A percentile compares a stretch with the other conserved stretches of the same genome.
Evolutionary conservation across 2,113 vertebrate genomes (phyloP).

Genomic region (Falco punctatus): DNA sequence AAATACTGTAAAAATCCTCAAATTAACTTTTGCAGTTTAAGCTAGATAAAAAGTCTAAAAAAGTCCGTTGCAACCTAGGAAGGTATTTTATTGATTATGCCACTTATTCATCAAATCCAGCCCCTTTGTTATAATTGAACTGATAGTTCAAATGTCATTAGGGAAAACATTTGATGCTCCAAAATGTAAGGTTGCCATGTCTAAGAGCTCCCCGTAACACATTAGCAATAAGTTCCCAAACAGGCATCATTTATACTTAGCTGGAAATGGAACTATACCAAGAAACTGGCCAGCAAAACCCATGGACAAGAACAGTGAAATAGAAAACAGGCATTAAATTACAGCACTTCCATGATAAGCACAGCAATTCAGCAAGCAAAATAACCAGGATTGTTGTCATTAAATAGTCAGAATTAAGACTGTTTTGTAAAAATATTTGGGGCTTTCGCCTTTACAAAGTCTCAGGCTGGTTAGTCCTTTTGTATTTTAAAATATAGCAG

Average conservation of each 20-base stretch:
- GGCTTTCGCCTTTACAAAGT: background rate
- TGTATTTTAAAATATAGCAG: background rate
- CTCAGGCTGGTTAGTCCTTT: background rate
- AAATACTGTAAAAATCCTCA: conserved; percentile 74
- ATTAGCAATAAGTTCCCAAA: conserved; percentile 42
- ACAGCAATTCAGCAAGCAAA: background rate
- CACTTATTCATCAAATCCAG: conserved; percentile 58
- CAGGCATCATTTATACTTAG: conserved; percentile 20
- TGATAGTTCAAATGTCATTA: conserved; percentile 21
- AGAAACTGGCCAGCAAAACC: conserved; percentile 10
- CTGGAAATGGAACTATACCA: conserved; percentile 24
- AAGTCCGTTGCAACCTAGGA: conserved; percentile 1
- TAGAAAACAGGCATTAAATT: background rate
- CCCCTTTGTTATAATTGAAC: background rate
- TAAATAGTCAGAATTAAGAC: background rate
- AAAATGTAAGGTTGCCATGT: conserved; percentile 35
- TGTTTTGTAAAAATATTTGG: background rate
- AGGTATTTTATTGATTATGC: conserved; percentile 64
- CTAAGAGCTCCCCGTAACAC: conserved; percentile 11
- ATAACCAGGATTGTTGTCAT: background rate
- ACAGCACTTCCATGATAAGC: background rate
- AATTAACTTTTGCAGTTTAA: conserved; percentile 75
- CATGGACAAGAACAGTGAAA: background rate
- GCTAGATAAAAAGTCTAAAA: conserved; percentile 51
- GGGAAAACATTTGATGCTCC: conserved; percentile 49